Percentiles rank a stretch among this genome's conserved stretches.
Evolutionary conservation across 2,888 invertebrate genomes (phyloP).

Genomic region (Stenoptilia bipunctidactyla): DNA sequence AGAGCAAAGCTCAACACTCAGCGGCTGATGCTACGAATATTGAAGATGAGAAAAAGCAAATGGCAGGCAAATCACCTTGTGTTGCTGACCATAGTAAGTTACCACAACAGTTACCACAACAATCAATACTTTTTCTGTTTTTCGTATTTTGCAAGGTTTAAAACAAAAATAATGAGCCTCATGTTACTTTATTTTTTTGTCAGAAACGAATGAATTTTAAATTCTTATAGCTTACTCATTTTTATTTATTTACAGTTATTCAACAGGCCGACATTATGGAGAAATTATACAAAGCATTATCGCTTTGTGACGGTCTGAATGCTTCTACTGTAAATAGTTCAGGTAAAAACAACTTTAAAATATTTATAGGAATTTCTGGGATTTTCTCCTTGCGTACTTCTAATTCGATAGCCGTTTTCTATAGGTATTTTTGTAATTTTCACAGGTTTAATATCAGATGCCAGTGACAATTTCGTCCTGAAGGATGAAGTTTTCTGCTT

Average conservation of each 20-base stretch:
- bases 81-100: constrained; percentile 79
- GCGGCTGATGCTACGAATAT: constrained; percentile 40
- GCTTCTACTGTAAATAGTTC: constrained; percentile 18
- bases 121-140: no score
- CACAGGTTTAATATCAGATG: constrained; percentile 25
- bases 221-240: no score
- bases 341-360: constrained; percentile 23
- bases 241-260: constrained; percentile 59
- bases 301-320: constrained; percentile 70
- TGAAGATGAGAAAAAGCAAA: constrained; percentile 57
- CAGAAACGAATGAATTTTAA: no score
- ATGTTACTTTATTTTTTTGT: no score
- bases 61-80: constrained; percentile 72
- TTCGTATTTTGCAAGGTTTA: no score
- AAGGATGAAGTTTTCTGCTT: constrained; percentile 92
- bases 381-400: no score
- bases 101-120: no score
- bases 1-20: constrained; percentile 77
- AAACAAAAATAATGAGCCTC: no score
- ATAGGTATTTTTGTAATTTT: not conserved
- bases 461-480: constrained; percentile 35
- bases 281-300: constrained; percentile 83
- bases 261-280: constrained; percentile 87
- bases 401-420: no score
- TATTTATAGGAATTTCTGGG: no score